phyloP scores from a whole-genome alignment of 2,113 vertebrate genomes.

The Clarias macrocephalus region DNA sequence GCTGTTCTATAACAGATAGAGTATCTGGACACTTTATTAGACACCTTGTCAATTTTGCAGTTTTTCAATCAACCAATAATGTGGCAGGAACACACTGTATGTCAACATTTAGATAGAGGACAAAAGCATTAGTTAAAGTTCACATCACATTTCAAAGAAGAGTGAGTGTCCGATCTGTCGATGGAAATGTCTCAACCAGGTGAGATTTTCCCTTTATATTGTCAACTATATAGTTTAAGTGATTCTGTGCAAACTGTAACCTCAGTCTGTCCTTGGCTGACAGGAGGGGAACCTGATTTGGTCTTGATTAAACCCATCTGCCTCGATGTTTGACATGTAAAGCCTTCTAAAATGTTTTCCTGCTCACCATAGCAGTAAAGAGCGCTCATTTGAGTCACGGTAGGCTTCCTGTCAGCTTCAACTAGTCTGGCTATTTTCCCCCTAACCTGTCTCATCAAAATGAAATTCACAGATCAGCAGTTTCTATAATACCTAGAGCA shows the following conservation, averaged over 20 bases:
- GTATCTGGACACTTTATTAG: neutral
- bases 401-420: neutral
- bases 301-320: neutral
- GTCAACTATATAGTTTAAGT: neutral
- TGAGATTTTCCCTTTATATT: neutral
- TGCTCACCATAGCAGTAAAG: neutral
- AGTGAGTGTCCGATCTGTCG: neutral
- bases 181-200: neutral
- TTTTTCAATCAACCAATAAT: neutral
- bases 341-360: neutral
- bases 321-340: neutral
- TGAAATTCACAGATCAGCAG: neutral
- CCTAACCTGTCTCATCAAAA: neutral
- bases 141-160: neutral
- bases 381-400: neutral
- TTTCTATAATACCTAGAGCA: neutral
- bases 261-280: neutral
- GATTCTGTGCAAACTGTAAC: neutral
- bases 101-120: neutral
- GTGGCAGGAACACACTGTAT: neutral
- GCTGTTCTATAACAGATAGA: neutral
- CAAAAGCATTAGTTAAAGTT: neutral
- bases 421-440: constrained; percentile 6
- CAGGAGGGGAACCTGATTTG: neutral
- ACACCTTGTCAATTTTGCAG: neutral